A percentile compares a stretch with the other conserved stretches of the same genome.
Conservation (phyloP, 2,888 invertebrate genomes). For the Tubulanus polymorphus region DNA sequence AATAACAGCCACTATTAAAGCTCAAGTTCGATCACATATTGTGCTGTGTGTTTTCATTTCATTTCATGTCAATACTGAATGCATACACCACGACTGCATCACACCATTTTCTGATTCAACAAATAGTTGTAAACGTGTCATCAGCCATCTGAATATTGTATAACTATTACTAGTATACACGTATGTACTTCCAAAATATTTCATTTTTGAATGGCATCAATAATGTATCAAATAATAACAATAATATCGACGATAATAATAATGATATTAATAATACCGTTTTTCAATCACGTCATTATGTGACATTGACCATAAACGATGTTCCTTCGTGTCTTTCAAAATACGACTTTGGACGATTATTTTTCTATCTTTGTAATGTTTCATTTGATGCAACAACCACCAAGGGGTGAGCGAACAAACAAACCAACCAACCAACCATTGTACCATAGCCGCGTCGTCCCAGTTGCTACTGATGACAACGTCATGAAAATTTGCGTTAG, state of each 20-base stretch:
- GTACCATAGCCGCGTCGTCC: too few species aligned
- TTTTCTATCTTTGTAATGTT: neutral
- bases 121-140: neutral
- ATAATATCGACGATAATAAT: too few species aligned
- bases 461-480: too few species aligned
- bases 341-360: slow-evolving; percentile 1
- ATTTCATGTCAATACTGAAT: neutral
- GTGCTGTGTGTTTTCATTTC: neutral
- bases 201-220: too few species aligned
- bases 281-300: neutral
- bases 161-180: neutral
- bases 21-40: too few species aligned
- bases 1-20: too few species aligned
- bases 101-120: too few species aligned
- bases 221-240: too few species aligned
- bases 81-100: too few species aligned
- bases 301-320: neutral
- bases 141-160: neutral
- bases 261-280: too few species aligned
- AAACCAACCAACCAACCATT: too few species aligned
- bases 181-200: too few species aligned
- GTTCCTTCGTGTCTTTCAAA: slow-evolving; percentile 2
- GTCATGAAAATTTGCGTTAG: neutral
- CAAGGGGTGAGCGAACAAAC: neutral
- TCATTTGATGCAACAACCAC: neutral